Percentiles rank a stretch among this genome's conserved stretches.
Evolutionary conservation across 1,140 invertebrate genomes (phyloP).

Genomic region (Gyrodactylus bullatarudis): DNA sequence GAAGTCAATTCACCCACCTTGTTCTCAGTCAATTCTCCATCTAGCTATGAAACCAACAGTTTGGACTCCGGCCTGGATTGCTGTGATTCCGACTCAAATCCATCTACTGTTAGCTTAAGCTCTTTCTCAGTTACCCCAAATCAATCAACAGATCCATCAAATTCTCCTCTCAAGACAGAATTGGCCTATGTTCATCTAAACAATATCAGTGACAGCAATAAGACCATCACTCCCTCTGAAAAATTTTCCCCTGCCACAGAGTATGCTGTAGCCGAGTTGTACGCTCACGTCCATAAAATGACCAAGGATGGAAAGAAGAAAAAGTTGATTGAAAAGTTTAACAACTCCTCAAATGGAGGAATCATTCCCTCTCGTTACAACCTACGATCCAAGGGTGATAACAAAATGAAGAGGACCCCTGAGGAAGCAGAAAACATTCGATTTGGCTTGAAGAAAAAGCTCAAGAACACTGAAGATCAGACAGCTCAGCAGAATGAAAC

Average conservation of each 20-base stretch:
- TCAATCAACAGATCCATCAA: no score
- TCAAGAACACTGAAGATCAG: neutral
- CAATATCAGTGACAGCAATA: neutral
- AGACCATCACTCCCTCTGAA: neutral
- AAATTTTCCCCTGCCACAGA: neutral
- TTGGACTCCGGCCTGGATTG: neutral
- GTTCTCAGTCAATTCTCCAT: neutral
- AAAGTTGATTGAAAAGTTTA: neutral
- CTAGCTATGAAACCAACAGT: neutral
- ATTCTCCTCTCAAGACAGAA: neutral
- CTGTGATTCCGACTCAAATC: neutral
- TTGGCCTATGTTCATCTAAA: neutral
- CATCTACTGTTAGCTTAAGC: neutral
- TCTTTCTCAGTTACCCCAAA: neutral
- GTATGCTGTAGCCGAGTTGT: neutral
- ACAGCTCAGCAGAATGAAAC: no score
- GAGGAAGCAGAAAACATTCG: neutral
- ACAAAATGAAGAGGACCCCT: neutral
- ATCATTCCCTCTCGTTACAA: neutral
- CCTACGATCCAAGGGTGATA: neutral
- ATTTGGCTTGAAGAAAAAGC: neutral
- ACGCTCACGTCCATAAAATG: neutral
- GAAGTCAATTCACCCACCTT: neutral
- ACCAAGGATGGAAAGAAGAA: neutral
- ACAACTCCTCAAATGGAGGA: neutral